Evolutionary conservation across 2,113 vertebrate genomes (phyloP).

Genomic region (Opisthocomus hoazin): DNA sequence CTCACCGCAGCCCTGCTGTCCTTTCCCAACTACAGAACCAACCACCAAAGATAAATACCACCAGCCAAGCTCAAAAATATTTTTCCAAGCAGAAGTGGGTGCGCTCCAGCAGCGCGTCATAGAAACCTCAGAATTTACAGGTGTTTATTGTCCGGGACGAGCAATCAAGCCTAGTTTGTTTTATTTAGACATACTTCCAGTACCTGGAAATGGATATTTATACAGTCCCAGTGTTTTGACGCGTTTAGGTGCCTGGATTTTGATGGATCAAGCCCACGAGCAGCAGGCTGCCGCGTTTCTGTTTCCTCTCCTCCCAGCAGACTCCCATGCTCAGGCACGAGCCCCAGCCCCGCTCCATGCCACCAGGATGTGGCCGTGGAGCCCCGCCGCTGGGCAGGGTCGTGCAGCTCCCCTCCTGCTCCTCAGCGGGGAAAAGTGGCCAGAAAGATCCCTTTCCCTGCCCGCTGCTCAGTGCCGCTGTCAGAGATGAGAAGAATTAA

Average conservation of each 20-base stretch:
- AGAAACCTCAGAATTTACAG: neutral
- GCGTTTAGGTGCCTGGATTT: neutral
- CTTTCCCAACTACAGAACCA: neutral
- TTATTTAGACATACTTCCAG: conserved; percentile 15
- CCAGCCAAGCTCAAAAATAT: neutral
- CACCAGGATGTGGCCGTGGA: neutral
- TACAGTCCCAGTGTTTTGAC: neutral
- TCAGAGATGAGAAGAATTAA: conserved; percentile 36
- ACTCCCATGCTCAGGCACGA: rapidly evolving
- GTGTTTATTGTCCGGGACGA: neutral
- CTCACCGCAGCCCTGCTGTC: neutral
- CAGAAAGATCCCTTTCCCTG: neutral
- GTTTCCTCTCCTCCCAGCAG: neutral
- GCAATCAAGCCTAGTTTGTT: neutral
- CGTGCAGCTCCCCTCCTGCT: neutral
- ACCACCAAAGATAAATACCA: neutral
- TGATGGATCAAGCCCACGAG: neutral
- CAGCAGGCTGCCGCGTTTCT: neutral
- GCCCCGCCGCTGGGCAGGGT: neutral
- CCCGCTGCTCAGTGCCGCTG: neutral
- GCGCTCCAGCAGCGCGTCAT: rapidly evolving
- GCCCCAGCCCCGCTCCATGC: rapidly evolving
- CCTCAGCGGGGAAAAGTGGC: neutral
- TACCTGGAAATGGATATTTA: conserved; percentile 50
- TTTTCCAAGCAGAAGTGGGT: neutral